Conservation (phyloP, 1,140 invertebrate species). For the Temnothorax curvispinosus region DNA sequence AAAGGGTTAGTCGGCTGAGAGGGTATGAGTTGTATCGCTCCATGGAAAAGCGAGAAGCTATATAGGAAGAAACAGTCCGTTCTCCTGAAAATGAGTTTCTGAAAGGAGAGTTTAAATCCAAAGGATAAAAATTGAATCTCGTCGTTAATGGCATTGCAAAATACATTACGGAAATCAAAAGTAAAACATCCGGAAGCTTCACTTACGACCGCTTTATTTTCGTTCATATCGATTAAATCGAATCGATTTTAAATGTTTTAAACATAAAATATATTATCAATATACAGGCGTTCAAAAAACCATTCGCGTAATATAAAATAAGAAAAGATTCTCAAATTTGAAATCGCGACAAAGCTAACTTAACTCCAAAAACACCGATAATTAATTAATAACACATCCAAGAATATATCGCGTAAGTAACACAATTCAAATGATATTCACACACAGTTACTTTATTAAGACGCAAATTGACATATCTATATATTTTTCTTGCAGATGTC, state of each 20-base stretch:
- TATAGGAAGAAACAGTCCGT: neutral
- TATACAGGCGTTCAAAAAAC: neutral
- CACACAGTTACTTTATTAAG: neutral
- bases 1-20: conserved; percentile 66
- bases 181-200: neutral
- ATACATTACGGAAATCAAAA: neutral
- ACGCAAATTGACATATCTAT: neutral
- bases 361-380: neutral
- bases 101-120: neutral
- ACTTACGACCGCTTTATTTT: neutral
- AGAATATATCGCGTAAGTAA: neutral
- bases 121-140: neutral
- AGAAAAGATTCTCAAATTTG: neutral
- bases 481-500: neutral
- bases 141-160: neutral
- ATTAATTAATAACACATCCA: neutral
- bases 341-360: neutral
- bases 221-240: neutral
- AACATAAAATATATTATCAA: neutral
- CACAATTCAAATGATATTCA: neutral
- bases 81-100: too few relatives aligned
- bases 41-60: conserved; percentile 16
- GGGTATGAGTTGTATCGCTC: conserved; percentile 61
- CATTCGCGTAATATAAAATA: neutral
- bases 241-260: neutral